Percentiles rank a stretch among this genome's conserved stretches.
Evolutionary conservation across 2,113 vertebrate genomes (phyloP).

Genomic region (Cinclus cinclus): DNA sequence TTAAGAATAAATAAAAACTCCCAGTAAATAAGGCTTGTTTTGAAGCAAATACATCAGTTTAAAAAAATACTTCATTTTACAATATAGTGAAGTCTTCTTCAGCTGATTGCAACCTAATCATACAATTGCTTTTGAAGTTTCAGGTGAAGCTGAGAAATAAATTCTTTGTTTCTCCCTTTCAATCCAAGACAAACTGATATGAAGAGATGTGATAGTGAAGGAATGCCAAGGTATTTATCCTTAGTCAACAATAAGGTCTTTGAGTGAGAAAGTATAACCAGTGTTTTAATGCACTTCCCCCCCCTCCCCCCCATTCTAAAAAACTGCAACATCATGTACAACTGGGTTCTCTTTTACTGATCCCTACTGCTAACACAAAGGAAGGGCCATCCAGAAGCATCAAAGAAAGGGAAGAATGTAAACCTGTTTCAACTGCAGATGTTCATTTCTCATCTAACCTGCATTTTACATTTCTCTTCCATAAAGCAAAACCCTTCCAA

Average conservation of each 20-base stretch:
- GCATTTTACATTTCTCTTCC: not conserved
- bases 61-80: not conserved
- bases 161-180: conserved; percentile 19
- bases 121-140: conserved; percentile 18
- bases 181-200: conserved; percentile 5
- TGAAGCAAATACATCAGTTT: not conserved
- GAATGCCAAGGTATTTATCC: conserved; percentile 7
- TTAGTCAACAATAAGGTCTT: conserved; percentile 31
- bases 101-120: conserved; percentile 17
- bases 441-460: not conserved
- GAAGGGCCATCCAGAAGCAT: not conserved
- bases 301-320: not conserved
- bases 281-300: not conserved
- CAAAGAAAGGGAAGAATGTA: not conserved
- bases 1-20: not conserved
- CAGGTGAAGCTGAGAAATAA: conserved; percentile 20
- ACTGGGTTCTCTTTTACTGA: not conserved
- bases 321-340: not conserved
- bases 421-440: not conserved
- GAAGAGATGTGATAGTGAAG: conserved; percentile 13
- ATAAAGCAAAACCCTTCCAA: not conserved
- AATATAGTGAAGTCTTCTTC: not conserved
- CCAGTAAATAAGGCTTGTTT: not conserved
- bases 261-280: not conserved
- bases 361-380: not conserved